Percentiles rank a stretch among this genome's conserved stretches.
Conservation (phyloP, 2,797 vertebrate genomes). For the Morus bassanus region DNA sequence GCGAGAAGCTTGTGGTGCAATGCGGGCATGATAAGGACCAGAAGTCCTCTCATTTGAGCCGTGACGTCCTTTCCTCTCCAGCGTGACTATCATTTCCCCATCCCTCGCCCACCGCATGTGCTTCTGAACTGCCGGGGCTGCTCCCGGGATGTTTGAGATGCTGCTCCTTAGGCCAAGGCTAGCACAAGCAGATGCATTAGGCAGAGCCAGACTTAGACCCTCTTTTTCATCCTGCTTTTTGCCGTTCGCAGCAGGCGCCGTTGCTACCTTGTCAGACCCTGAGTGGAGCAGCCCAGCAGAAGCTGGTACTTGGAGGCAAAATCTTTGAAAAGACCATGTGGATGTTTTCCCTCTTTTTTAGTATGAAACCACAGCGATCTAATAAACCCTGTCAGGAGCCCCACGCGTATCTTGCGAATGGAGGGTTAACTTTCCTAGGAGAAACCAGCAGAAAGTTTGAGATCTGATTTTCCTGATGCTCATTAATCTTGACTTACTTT, state of each 20-base stretch:
- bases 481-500: not conserved
- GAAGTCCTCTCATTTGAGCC: not conserved
- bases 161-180: not conserved
- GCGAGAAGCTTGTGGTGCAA: not conserved
- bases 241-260: accelerated
- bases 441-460: not conserved
- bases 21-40: not conserved
- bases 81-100: accelerated
- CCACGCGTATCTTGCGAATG: accelerated
- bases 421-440: not conserved
- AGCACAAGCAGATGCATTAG: not conserved
- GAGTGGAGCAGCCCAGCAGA: not conserved
- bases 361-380: not conserved
- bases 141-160: not conserved
- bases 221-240: not conserved
- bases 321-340: not conserved
- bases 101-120: accelerated
- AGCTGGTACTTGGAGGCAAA: not conserved
- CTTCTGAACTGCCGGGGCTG: not conserved
- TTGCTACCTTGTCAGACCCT: not conserved
- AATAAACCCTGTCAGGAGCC: not conserved
- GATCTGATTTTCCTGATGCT: not conserved
- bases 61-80: not conserved
- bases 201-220: not conserved
- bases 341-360: not conserved